These are phyloP conservation scores for Sapayoa aenigma DNA, from an alignment of 2,113 vertebrate genomes.

Conservation along the genomic window DNA sequence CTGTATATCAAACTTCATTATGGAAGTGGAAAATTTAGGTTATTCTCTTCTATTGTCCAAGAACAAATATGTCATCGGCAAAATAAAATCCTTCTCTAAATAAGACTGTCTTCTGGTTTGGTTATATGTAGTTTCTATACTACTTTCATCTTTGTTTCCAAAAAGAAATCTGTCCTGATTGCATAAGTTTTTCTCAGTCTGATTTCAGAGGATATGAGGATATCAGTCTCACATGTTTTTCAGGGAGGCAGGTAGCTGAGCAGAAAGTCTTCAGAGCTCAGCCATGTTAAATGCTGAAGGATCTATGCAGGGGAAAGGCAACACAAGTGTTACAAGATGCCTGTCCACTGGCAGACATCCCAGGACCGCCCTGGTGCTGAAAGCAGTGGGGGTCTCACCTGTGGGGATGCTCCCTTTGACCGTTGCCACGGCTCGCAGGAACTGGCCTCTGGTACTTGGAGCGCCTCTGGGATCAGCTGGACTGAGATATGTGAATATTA, in stretches of 20 bases:
- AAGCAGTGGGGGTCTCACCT: background rate
- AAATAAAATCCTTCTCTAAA: background rate
- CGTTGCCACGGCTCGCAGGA: accelerated
- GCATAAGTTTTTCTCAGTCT: background rate
- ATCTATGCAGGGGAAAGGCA: background rate
- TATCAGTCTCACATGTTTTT: background rate
- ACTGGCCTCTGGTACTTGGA: background rate
- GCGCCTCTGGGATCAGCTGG: background rate
- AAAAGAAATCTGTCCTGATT: background rate
- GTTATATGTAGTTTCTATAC: background rate
- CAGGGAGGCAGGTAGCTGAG: background rate
- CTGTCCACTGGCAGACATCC: background rate
- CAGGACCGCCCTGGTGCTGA: accelerated
- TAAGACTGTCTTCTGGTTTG: background rate
- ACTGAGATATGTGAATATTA: background rate
- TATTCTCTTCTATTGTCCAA: background rate
- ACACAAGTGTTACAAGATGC: background rate
- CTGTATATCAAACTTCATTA: background rate
- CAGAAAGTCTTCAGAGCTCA: background rate
- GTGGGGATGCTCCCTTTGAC: background rate
- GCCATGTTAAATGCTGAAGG: background rate
- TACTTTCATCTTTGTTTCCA: background rate
- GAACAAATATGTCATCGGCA: background rate
- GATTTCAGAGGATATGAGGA: background rate
- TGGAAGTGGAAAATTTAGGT: background rate